Conservation (phyloP, 92 coral and sea anemone species). For the Palythoa caribaeorum region DNA sequence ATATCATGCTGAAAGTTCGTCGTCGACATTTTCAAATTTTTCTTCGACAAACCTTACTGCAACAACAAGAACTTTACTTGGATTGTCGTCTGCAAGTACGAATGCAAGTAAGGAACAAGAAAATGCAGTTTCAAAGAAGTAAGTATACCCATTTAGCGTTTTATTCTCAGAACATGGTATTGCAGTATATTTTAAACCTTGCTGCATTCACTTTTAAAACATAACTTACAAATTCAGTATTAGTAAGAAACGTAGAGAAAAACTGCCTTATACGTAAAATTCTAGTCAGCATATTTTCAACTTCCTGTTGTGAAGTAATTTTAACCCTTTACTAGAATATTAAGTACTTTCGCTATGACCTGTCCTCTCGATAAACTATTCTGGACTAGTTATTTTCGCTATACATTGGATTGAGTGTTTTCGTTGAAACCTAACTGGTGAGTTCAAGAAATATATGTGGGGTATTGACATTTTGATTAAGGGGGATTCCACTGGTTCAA, state of each 20-base stretch:
- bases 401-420: no score
- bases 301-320: constrained; percentile 34
- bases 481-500: no score
- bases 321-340: neutral
- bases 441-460: no score
- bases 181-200: neutral
- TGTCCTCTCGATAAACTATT: neutral
- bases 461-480: no score
- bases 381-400: no score
- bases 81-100: constrained; percentile 4
- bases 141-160: neutral
- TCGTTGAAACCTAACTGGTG: no score
- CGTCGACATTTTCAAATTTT: constrained; percentile 20
- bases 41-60: constrained; percentile 26
- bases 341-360: constrained; percentile 1
- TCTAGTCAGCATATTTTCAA: constrained; percentile 3
- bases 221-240: neutral
- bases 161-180: neutral
- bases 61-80: constrained; percentile 35
- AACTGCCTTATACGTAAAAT: neutral
- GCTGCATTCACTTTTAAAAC: neutral
- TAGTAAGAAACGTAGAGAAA: neutral
- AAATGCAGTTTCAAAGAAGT: constrained; percentile 38
- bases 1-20: constrained; percentile 12
- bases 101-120: neutral